Evolutionary conservation across 2,888 invertebrate genomes (phyloP).

Genomic region (Beris chalybata): DNA sequence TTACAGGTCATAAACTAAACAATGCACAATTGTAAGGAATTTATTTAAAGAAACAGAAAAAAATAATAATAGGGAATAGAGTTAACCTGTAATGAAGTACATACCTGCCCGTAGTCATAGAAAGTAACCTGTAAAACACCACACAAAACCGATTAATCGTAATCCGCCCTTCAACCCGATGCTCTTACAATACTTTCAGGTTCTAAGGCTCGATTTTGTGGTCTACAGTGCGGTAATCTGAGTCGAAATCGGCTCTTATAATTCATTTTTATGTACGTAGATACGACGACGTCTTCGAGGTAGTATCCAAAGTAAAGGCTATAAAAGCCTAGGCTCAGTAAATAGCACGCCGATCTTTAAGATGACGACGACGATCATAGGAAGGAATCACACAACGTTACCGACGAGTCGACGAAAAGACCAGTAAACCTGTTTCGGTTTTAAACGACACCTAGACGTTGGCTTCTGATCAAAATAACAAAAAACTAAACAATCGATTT

Average conservation of each 20-base stretch:
- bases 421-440: constrained; percentile 24
- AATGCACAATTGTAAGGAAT: constrained; percentile 11
- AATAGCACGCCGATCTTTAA: background rate
- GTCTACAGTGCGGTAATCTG: constrained; percentile 10
- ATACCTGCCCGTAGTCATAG: constrained; percentile 6
- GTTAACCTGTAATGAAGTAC: constrained; percentile 4
- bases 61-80: constrained; percentile 3
- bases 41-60: background rate
- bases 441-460: no score
- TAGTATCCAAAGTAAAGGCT: background rate
- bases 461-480: no score
- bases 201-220: background rate
- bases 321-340: constrained; percentile 1
- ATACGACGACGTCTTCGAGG: background rate
- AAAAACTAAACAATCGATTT: no score
- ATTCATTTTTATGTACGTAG: background rate
- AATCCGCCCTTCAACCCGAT: constrained; percentile 2
- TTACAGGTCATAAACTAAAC: constrained; percentile 15
- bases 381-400: constrained; percentile 4
- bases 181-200: background rate
- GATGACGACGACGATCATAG: constrained; percentile 17
- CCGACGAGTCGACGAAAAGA: background rate
- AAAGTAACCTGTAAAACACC: constrained; percentile 18
- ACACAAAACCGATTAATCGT: constrained; percentile 24
- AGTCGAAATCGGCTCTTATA: constrained; percentile 2